These are phyloP conservation scores for Argyrosomus japonicus DNA, from an alignment of 2,113 vertebrate species.

Conservation along the genomic window DNA sequence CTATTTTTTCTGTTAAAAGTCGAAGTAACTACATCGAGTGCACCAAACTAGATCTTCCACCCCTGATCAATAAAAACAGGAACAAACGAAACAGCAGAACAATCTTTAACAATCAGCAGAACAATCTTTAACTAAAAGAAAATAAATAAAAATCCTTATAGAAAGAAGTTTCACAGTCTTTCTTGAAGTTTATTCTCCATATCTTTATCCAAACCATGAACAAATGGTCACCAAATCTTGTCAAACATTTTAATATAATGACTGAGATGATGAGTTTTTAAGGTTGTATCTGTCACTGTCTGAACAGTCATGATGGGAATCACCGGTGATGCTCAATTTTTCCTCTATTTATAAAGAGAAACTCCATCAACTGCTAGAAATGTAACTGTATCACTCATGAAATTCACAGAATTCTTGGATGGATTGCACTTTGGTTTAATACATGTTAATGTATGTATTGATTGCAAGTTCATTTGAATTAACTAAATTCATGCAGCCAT, in stretches of 20 bases:
- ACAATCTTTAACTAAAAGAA: too few species aligned
- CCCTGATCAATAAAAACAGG: too few species aligned
- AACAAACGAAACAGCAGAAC: too few species aligned
- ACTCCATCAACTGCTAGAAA: neutral
- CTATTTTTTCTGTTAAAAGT: too few species aligned
- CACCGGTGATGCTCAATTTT: neutral
- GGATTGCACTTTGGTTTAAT: neutral
- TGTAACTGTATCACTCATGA: neutral
- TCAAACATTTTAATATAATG: neutral
- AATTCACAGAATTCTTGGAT: neutral
- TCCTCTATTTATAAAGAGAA: neutral
- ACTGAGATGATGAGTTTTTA: too few species aligned
- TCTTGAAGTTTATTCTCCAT: neutral
- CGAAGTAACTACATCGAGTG: neutral
- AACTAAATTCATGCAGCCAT: slow-evolving; percentile 23
- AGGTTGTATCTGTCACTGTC: neutral
- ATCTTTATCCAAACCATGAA: neutral
- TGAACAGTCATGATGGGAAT: too few species aligned
- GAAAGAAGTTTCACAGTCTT: neutral
- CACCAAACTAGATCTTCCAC: neutral
- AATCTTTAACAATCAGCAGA: too few species aligned
- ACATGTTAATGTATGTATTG: slow-evolving; percentile 32
- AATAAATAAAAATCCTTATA: neutral
- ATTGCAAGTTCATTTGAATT: slow-evolving; percentile 21
- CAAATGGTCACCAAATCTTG: neutral